Percentiles rank a stretch among this genome's conserved stretches.
phyloP scores from a whole-genome alignment of 2,797 vertebrate genomes.

The Anniella stebbinsi region DNA sequence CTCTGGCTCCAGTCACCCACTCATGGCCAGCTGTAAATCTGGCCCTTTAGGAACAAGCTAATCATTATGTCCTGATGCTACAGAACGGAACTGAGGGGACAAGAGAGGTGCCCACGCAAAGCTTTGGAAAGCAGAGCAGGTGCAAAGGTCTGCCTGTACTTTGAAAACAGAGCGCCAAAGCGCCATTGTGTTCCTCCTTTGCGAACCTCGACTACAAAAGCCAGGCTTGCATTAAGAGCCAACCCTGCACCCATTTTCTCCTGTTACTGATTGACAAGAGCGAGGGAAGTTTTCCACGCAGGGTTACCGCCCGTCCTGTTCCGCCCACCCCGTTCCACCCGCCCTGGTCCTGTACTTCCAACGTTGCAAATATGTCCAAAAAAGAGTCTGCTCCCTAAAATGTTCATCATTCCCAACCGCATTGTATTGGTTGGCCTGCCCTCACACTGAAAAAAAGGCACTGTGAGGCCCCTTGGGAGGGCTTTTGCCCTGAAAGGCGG shows the following conservation, averaged over 20 bases:
- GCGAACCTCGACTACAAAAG: not conserved
- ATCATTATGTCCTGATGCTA: not conserved
- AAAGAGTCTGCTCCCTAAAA: not conserved
- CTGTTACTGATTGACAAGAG: not conserved
- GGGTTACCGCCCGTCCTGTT: not conserved
- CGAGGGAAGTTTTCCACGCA: not conserved
- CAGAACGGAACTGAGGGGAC: not conserved
- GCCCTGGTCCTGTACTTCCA: not conserved
- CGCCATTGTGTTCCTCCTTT: not conserved
- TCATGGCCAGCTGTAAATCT: not conserved
- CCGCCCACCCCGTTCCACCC: no score
- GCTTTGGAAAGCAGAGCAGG: not conserved
- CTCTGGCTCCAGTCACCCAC: not conserved
- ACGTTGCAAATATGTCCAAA: not conserved
- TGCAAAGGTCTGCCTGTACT: not conserved
- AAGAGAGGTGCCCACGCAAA: constrained; percentile 2
- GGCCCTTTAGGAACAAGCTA: not conserved
- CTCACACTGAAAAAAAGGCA: no score
- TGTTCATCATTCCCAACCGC: no score
- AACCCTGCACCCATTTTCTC: not conserved
- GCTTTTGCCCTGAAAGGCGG: no score
- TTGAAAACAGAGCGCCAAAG: not conserved
- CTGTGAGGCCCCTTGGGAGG: no score
- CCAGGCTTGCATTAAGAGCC: not conserved
- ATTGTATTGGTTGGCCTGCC: no score